A percentile compares a stretch with the other conserved stretches of the same genome.
phyloP scores from a whole-genome alignment of 2,113 vertebrate species.

The Lota lota region DNA sequence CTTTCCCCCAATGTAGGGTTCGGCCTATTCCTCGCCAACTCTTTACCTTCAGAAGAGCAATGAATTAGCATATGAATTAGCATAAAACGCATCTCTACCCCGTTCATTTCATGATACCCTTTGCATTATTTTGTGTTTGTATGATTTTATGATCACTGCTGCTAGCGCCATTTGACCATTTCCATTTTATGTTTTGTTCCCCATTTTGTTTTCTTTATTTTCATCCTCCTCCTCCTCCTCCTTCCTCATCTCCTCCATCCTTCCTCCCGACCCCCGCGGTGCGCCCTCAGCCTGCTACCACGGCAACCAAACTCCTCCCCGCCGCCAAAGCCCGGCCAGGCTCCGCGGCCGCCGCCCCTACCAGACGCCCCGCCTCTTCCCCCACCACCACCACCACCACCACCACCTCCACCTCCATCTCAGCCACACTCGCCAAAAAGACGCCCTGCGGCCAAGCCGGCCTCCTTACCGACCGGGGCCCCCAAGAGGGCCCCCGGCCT shows the following conservation, averaged over 20 bases:
- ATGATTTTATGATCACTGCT: constrained; percentile 40
- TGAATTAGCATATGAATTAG: too few species aligned
- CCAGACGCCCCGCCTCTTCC: constrained; percentile 73
- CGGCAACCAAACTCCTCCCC: constrained; percentile 70
- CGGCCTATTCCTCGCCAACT: too few species aligned
- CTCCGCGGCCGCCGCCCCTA: constrained; percentile 51
- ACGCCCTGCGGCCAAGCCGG: constrained; percentile 67
- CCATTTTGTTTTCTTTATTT: constrained; percentile 47
- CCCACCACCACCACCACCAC: constrained; percentile 57
- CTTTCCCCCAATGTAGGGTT: too few species aligned
- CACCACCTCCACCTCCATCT: constrained; percentile 57
- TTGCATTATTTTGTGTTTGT: neutral
- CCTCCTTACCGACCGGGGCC: constrained; percentile 54
- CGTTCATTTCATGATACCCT: too few species aligned
- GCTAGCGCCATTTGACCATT: constrained; percentile 41
- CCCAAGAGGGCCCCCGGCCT: constrained; percentile 58
- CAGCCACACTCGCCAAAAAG: constrained; percentile 79
- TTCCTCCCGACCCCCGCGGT: constrained; percentile 59
- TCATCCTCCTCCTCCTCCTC: constrained; percentile 25
- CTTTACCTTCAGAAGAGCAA: too few species aligned
- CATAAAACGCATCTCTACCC: too few species aligned
- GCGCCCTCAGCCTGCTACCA: constrained; percentile 71
- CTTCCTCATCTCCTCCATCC: constrained; percentile 27
- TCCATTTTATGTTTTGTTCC: constrained; percentile 50
- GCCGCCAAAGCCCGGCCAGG: constrained; percentile 73